Base-by-base conservation (phyloP, 1,140 invertebrate species). In the Zaprionus ghesquierei region DNA sequence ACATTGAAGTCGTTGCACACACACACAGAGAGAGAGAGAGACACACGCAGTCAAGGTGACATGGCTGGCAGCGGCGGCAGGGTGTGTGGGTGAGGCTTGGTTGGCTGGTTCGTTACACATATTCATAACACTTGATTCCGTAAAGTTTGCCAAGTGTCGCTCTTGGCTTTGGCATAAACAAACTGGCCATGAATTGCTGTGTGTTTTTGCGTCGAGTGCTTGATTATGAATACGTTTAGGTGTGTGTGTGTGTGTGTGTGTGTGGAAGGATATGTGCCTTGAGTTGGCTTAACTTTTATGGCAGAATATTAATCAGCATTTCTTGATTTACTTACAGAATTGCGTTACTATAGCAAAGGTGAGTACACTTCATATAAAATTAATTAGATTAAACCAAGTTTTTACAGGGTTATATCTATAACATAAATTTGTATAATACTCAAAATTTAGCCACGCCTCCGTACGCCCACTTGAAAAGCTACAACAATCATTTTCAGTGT, bases 321-420 rank as follows among this genome's bases (percentile, higher is more conserved):
- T 51, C 20, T 53, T 69, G 20, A 10, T 33, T 76, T 41, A 46
- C n/a, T 87, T 87, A 13, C 84, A 87, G 84, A 44, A 66, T 46
- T 60, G 25, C 62, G 71, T 74, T 51, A 71, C 79, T 50, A 69
- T 51, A 77, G 69, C 54, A 77, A 87, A 87, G 76, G 82, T 87
- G 55, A 87, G 84, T 86, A 15, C 3, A 29, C 18, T 8, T 12
- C 9, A 0, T 33, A 22, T 12, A 18, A 12, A 33, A 9, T 2
- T 2, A 49, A 23, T 18, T 5, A 12, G 3, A 12, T 3, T 8
- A 2, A 46, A 20, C 9, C 35, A 15, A 33, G 1, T 5, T n/a
- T n/a, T n/a, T n/a, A n/a, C n/a, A n/a, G n/a, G n/a, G 12, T 12
- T 6, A 33, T 13, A 13, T 33, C 12, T 2, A 38, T 9, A 4